These are phyloP conservation scores for Drosophila fungiperda DNA, from an alignment of 2,888 invertebrate species.

Conservation along the genomic window DNA sequence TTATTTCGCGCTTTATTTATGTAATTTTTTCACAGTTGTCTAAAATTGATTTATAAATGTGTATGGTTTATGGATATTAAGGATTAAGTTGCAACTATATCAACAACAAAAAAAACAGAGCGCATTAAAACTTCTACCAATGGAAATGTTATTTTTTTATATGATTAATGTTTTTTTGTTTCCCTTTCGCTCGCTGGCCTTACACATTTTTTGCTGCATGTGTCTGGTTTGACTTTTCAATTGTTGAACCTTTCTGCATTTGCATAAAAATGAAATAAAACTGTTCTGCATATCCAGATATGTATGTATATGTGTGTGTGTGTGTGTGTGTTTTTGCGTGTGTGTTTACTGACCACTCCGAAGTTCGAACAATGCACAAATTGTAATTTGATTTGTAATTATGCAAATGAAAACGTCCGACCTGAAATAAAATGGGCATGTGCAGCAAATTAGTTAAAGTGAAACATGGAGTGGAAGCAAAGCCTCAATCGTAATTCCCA, in stretches of 20 bases:
- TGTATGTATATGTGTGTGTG: not conserved
- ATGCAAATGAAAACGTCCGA: constrained; percentile 62
- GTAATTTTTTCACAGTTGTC: not conserved
- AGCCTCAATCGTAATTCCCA: not conserved
- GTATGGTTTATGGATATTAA: not conserved
- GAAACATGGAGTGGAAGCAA: constrained; percentile 17
- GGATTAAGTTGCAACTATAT: not conserved
- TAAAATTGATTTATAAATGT: not conserved
- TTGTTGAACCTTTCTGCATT: constrained; percentile 61
- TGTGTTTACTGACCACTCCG: constrained; percentile 29
- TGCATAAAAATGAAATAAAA: constrained; percentile 62
- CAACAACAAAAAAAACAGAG: not conserved
- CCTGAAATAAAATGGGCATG: constrained; percentile 37
- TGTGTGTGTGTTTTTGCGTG: not conserved
- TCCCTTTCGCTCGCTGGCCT: not conserved
- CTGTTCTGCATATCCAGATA: constrained; percentile 18
- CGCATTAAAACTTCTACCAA: not conserved
- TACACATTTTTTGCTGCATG: not conserved
- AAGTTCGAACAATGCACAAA: constrained; percentile 48
- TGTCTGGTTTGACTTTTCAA: constrained; percentile 60
- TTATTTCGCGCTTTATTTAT: not conserved
- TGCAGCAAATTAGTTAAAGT: constrained; percentile 49
- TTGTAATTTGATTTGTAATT: constrained; percentile 75
- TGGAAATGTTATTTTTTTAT: constrained; percentile 17
- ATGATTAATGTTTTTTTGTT: constrained; percentile 13